Percentiles rank a stretch among this genome's conserved stretches.
phyloP scores from a whole-genome alignment of 2,888 invertebrate genomes.

The Taenaris catops region DNA sequence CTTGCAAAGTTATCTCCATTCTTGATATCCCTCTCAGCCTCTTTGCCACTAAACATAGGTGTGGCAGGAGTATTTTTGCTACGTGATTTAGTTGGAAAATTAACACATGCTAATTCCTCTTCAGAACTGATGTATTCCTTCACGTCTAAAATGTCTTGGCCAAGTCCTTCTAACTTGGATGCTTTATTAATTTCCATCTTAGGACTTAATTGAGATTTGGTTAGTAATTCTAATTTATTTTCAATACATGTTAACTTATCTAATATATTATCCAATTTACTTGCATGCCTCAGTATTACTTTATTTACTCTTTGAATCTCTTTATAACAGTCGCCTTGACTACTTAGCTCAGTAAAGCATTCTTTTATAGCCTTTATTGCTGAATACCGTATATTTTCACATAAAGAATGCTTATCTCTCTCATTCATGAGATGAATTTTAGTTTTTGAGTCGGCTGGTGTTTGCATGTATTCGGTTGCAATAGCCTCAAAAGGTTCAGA shows the following conservation, averaged over 20 bases:
- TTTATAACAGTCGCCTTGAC: slow-evolving; percentile 30
- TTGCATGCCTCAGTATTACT: slow-evolving; percentile 35
- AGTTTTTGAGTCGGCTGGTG: slow-evolving; percentile 42
- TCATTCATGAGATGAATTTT: slow-evolving; percentile 67
- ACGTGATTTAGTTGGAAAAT: slow-evolving; percentile 32
- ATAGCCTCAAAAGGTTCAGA: slow-evolving; percentile 61
- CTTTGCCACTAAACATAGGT: slow-evolving; percentile 17
- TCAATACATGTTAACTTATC: slow-evolving; percentile 50
- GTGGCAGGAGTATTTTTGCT: slow-evolving; percentile 27
- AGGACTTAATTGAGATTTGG: slow-evolving; percentile 17
- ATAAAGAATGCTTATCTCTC: slow-evolving; percentile 48
- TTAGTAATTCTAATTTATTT: slow-evolving; percentile 34
- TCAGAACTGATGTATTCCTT: slow-evolving; percentile 41
- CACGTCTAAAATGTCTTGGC: slow-evolving; percentile 40
- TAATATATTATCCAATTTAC: slow-evolving; percentile 46
- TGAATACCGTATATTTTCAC: slow-evolving; percentile 51
- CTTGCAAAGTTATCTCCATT: slow-evolving; percentile 22
- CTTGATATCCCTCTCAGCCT: slow-evolving; percentile 10
- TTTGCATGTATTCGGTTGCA: slow-evolving; percentile 44
- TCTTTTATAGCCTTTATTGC: slow-evolving; percentile 52
- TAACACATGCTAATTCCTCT: slow-evolving; percentile 39
- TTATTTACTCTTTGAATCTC: slow-evolving; percentile 40
- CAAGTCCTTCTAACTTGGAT: slow-evolving; percentile 51
- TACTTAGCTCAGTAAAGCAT: slow-evolving; percentile 41
- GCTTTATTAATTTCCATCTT: slow-evolving; percentile 27